phyloP scores from a whole-genome alignment of 2,113 vertebrate genomes.

The Petrocephalus microphthalmus region DNA sequence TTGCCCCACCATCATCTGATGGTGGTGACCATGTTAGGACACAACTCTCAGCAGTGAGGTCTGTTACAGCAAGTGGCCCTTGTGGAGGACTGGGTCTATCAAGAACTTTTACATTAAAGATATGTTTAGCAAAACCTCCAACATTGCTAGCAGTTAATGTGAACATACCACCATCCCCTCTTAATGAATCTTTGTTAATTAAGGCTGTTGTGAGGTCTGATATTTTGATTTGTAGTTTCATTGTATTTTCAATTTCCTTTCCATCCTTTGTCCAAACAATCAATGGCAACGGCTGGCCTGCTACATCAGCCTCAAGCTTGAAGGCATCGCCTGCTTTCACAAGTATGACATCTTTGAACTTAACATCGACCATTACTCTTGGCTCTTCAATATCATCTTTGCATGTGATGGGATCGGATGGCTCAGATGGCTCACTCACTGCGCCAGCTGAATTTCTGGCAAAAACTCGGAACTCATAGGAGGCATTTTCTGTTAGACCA shows the following conservation, averaged over 20 bases:
- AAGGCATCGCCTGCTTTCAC: conserved; percentile 89
- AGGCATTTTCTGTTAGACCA: conserved; percentile 82
- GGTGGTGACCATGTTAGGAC: conserved; percentile 83
- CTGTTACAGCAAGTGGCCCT: conserved; percentile 77
- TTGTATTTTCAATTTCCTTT: conserved; percentile 85
- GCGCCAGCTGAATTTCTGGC: conserved; percentile 90
- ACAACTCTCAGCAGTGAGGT: conserved; percentile 87
- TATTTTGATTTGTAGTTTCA: conserved; percentile 81
- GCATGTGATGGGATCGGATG: conserved; percentile 85
- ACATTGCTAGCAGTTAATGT: conserved; percentile 86
- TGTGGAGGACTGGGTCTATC: conserved; percentile 89
- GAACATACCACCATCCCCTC: conserved; percentile 85
- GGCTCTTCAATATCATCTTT: conserved; percentile 93
- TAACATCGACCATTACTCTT: conserved; percentile 88
- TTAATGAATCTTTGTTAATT: conserved; percentile 83
- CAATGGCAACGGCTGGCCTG: conserved; percentile 83
- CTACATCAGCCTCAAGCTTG: conserved; percentile 88
- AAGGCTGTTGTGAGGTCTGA: conserved; percentile 80
- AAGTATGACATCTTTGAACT: conserved; percentile 79
- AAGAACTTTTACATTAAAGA: conserved; percentile 93
- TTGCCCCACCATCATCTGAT: conserved; percentile 84
- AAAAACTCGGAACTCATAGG: conserved; percentile 89
- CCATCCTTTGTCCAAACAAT: conserved; percentile 92
- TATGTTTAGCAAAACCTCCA: conserved; percentile 91
- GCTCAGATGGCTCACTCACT: conserved; percentile 84